Conservation (phyloP, 2,113 vertebrate species). For the Vombatus ursinus region DNA sequence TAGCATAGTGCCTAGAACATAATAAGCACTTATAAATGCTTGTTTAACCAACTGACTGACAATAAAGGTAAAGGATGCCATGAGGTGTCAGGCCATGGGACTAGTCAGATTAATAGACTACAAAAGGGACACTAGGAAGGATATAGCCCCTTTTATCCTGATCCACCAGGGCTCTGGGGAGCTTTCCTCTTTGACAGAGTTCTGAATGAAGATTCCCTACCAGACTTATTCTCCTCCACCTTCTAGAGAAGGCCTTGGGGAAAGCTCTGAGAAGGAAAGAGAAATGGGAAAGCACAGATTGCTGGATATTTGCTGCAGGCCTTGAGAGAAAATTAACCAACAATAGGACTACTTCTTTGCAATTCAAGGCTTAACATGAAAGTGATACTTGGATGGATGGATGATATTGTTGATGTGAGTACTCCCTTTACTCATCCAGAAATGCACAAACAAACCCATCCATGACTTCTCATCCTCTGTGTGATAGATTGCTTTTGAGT, state of each 20-base stretch:
- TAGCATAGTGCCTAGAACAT: not conserved
- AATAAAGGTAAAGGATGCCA: not conserved
- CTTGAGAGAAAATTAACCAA: not conserved
- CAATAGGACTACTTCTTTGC: not conserved
- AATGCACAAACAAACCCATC: not conserved
- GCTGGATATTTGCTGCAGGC: not conserved
- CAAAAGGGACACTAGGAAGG: not conserved
- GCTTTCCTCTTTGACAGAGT: not conserved
- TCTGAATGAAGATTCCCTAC: not conserved
- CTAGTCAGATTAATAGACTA: not conserved
- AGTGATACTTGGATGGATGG: not conserved
- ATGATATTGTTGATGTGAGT: not conserved
- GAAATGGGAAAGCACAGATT: not conserved
- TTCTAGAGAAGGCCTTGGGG: not conserved
- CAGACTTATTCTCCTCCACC: not conserved
- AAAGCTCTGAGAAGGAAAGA: not conserved
- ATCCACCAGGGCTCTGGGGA: not conserved
- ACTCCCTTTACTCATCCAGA: not conserved
- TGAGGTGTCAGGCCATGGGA: not conserved
- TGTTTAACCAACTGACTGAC: not conserved
- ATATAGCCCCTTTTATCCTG: not conserved
- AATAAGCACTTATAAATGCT: not conserved
- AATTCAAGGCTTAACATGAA: not conserved
- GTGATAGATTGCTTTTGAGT: not conserved
- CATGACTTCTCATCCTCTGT: not conserved